Evolutionary conservation across 2,113 vertebrate species (phyloP).

Genomic region (Dipodomys stephensi): DNA sequence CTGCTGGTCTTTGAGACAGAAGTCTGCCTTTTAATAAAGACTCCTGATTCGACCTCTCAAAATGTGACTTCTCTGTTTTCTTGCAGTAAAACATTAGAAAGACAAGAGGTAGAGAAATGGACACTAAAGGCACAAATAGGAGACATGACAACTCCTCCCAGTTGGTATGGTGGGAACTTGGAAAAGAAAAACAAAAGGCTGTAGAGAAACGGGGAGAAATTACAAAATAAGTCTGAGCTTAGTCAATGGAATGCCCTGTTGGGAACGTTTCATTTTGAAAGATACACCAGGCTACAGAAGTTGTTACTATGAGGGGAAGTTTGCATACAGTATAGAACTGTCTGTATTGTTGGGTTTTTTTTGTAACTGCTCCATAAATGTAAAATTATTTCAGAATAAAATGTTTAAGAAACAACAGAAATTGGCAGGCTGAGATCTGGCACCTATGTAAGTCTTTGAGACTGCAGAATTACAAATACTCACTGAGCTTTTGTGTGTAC

Average conservation of each 20-base stretch:
- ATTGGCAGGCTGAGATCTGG: background rate
- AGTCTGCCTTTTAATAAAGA: too few relatives aligned
- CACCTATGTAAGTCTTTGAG: background rate
- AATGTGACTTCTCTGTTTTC: too few relatives aligned
- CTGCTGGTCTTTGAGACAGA: too few relatives aligned
- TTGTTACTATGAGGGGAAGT: background rate
- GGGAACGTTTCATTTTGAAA: background rate
- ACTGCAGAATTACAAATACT: background rate
- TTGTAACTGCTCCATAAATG: background rate
- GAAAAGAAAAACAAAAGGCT: background rate
- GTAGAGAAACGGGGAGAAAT: background rate
- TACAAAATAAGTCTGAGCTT: background rate
- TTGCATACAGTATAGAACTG: background rate
- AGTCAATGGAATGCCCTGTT: background rate
- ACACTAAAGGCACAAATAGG: background rate
- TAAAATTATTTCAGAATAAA: constrained; percentile 40
- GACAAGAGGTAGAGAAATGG: background rate
- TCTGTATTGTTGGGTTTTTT: background rate
- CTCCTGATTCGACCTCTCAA: too few relatives aligned
- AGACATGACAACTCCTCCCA: background rate
- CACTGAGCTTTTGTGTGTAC: background rate
- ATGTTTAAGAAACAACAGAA: background rate
- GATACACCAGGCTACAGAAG: background rate
- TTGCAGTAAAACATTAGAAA: background rate
- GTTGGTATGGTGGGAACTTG: background rate